Evolutionary conservation across 2,888 invertebrate species (phyloP), one percentile per base, ranked within the genome.

Genomic region (Ennomos erosarius): DNA sequence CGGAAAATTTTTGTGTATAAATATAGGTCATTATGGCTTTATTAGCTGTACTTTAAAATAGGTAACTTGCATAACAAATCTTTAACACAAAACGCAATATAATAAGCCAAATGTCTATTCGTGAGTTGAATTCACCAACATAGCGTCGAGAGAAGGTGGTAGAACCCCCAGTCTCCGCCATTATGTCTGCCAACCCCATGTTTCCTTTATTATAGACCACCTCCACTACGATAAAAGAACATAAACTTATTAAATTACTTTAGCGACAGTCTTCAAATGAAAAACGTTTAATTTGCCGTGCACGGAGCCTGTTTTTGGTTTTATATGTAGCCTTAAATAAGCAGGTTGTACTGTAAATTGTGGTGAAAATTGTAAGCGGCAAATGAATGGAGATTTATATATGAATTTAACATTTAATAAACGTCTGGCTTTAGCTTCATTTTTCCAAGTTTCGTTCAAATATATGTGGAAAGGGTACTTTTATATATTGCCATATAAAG

Each of bases 111-210:
- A 38, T 11, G 4, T 38, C 10, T 11, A 38, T 26, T n/a, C n/a
- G 26, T 43, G 43, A n/a, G n/a, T 10, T 43, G 16, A 5, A 42
- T 9, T 43, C 42, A 10, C 38, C 8, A 12, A n/a, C 1, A 37
- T 33, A 4, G 26, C 34, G 0, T 12, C 34, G 35, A 10, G 36
- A 34, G 34, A 47, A 11, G 1, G 12, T 13, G 43, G 59, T 60
- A 60, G 45, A 13, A 10, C 52, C 55, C 40, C 43, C n/a, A 4
- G 53, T 40, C 52, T 68, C 60, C 65, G 68, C 70, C 69, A 65
- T 67, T 60, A 67, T 63, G 70, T 71, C 70, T 71, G 70, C 64
- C 68, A 67, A 55, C 57, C 64, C 59, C 65, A 67, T 66, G 62
- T 70, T 68, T 65, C 62, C 48, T 69, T 66, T 68, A 68, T 64